phyloP scores from a whole-genome alignment of 2,888 invertebrate species.

The Platerodrilus igneus region DNA sequence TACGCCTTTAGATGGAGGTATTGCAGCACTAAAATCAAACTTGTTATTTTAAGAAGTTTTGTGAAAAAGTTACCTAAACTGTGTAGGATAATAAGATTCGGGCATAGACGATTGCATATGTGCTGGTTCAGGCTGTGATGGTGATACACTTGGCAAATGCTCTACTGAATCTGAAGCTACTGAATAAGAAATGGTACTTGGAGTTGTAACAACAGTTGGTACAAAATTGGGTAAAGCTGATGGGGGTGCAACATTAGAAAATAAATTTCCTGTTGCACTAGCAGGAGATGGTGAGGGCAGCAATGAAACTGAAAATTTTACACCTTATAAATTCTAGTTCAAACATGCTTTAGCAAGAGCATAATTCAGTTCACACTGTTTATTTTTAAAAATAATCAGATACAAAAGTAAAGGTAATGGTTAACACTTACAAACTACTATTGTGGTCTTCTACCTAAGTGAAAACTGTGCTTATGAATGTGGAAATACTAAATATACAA shows the following conservation, averaged over 20 bases:
- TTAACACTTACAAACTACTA: too few species aligned
- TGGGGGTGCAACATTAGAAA: constrained; percentile 67
- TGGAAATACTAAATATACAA: too few species aligned
- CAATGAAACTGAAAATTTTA: constrained; percentile 45
- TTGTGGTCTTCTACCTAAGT: too few species aligned
- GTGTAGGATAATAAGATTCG: constrained; percentile 42
- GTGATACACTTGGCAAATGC: constrained; percentile 7
- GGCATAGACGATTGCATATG: constrained; percentile 14
- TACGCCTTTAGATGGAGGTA: constrained; percentile 45
- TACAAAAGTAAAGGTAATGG: too few species aligned
- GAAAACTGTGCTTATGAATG: too few species aligned
- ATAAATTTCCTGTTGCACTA: constrained; percentile 51
- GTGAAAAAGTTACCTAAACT: constrained; percentile 39
- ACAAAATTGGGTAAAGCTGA: constrained; percentile 63
- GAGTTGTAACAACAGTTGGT: constrained; percentile 43
- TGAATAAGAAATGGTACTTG: background rate
- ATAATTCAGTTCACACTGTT: background rate
- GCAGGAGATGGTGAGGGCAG: constrained; percentile 48
- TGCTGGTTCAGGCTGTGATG: constrained; percentile 10
- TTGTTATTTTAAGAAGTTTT: constrained; percentile 1
- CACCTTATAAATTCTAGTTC: too few species aligned
- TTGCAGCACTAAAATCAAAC: constrained; percentile 41
- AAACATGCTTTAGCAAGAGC: too few species aligned
- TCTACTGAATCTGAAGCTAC: constrained; percentile 5
- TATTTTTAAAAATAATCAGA: too few species aligned